Evolutionary conservation across 2,888 invertebrate species (phyloP), one percentile per base, ranked within the genome.

Genomic region (Hirtodrosophila duncani): DNA sequence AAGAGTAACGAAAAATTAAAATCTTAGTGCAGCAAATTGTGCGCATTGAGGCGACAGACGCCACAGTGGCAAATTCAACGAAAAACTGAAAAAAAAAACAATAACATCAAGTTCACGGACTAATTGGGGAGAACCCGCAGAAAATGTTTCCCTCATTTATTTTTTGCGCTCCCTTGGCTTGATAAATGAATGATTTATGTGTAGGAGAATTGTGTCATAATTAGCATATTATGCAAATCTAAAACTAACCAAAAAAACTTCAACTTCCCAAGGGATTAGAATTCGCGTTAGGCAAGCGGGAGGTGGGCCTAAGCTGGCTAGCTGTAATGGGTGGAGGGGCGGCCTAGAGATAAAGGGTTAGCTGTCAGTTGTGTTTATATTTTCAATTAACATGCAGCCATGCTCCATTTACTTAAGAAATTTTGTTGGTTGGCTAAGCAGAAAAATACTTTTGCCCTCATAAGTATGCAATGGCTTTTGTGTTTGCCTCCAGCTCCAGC

Each of bases 211-310:
- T 58, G 51, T 45, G 51, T 41, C 46, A 49, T 60, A 64, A 71
- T 72, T 71, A 67, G 69, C 79, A 79, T 79, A 67, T 49, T 71
- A 71, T 63, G 67, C 57, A 65, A 69, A 69, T 58, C 43, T 44
- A 48, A 31, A 63, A 63, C 56, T 46, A 48, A 52, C 23, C 26
- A 21, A 10, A 21, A 29, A 24, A 34, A 24, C 8, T 7, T 20
- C 16, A 9, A 37, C 9, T n/a, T 9, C 14, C 39, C 39, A n/a
- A n/a, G n/a, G n/a, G n/a, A n/a, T n/a, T n/a, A n/a, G n/a, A n/a
- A n/a, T n/a, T n/a, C n/a, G n/a, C n/a, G n/a, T n/a, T n/a, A 23
- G 7, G 7, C 9, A 5, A 23, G 7, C 7, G 9, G 9, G 23
- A 9, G 26, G 11, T 3, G 5, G 17, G 48, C 14, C 14, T n/a